Conservation (phyloP, 2,888 invertebrate genomes). For the Nymphalis urticae region DNA sequence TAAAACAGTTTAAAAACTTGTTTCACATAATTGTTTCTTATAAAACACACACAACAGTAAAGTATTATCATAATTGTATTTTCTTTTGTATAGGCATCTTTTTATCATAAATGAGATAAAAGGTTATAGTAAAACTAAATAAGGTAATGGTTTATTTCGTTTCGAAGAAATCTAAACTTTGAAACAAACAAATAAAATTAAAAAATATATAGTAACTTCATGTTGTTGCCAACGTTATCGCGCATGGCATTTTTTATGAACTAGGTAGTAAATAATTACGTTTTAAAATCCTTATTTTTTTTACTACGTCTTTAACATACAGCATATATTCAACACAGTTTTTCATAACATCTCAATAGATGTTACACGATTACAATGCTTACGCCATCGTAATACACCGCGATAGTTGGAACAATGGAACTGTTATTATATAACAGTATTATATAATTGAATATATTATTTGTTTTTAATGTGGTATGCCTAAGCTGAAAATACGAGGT, state of each 20-base stretch:
- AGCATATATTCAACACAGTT: too few relatives aligned
- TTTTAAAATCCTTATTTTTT: too few relatives aligned
- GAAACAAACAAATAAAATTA: neutral
- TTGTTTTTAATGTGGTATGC: too few relatives aligned
- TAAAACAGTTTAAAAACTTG: neutral
- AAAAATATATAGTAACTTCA: conserved; percentile 31
- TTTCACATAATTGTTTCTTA: neutral
- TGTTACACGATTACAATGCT: too few relatives aligned
- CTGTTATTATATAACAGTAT: neutral
- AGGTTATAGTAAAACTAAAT: neutral
- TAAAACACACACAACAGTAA: neutral
- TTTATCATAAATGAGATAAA: conserved; percentile 33
- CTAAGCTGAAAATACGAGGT: too few relatives aligned
- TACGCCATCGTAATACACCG: neutral
- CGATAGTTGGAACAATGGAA: conserved; percentile 3
- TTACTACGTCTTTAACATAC: too few relatives aligned
- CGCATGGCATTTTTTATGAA: conserved; percentile 32
- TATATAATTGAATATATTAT: too few relatives aligned
- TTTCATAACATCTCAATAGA: neutral
- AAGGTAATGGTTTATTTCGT: too few relatives aligned
- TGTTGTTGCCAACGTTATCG: conserved; percentile 43
- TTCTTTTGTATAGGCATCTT: conserved; percentile 76
- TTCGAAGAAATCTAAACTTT: too few relatives aligned
- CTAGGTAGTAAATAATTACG: conserved; percentile 38
- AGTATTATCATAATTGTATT: conserved; percentile 27